phyloP scores from a whole-genome alignment of 2,113 vertebrate species.

The Ammodramus savannarum region DNA sequence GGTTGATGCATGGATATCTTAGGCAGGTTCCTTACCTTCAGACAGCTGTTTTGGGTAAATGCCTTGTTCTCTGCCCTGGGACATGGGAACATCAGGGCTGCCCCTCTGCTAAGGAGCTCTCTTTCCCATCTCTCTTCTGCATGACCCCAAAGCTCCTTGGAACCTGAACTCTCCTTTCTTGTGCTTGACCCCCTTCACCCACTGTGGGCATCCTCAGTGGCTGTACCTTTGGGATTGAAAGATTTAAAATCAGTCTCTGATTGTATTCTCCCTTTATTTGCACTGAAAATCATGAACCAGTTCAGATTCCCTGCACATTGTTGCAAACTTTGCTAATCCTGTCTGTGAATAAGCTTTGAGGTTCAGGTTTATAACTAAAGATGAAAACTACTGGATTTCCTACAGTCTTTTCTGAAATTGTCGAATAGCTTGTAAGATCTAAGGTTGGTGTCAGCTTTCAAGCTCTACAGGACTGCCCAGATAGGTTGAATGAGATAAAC shows the following conservation, averaged over 20 bases:
- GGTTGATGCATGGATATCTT: background rate
- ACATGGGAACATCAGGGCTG: background rate
- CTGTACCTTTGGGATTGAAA: background rate
- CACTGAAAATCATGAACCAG: background rate
- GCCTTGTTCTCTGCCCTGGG: background rate
- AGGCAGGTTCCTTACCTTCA: background rate
- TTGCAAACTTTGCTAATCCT: background rate
- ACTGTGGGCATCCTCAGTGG: fast-evolving
- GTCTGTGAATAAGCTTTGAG: background rate
- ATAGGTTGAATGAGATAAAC: background rate
- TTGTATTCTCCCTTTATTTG: background rate
- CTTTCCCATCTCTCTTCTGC: background rate
- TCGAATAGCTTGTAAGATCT: background rate
- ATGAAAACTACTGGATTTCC: background rate
- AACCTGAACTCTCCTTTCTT: background rate
- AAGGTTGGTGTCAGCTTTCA: background rate
- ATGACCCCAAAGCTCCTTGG: background rate
- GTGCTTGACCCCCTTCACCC: background rate
- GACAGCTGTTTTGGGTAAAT: background rate
- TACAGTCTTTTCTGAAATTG: background rate
- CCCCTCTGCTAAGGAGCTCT: background rate
- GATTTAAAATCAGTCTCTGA: background rate
- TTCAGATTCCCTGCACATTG: background rate
- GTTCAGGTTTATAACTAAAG: background rate
- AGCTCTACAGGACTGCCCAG: background rate